Base-by-base conservation (phyloP, 2,888 invertebrate species). In the Eumerus sabulonum region DNA sequence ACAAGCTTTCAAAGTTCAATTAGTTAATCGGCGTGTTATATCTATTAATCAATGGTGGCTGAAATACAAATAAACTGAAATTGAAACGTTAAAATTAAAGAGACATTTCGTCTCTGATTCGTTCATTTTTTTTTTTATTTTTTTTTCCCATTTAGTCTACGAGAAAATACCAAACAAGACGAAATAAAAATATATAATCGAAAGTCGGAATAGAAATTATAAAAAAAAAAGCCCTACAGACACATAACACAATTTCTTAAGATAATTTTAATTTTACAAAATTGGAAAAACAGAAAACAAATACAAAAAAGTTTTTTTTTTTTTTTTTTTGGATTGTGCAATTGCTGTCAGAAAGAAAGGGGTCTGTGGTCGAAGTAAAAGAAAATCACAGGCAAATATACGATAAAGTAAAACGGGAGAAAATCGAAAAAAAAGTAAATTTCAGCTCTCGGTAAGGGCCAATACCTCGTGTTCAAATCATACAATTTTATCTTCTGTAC, bases 21-120 rank as follows among this genome's bases (percentile, higher is more conserved):
- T 47, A 63, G 17, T 13, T 11, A 48, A 64, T 16, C 17, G 59
- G 53, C 16, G 19, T n/a, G n/a, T 13, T 51, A 60, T 60, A 60
- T 14, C 36, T 53, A 62, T 17, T 56, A 63, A 56, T 62, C 48
- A 54, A 71, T 54, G 35, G 54, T 62, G 47, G 54, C 47, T n/a
- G 35, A 53, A 35, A 45, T 42, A n/a, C 62, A 47, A 27, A 18
- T 16, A 1, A 14, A 45, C 38, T 27, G 27, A 2, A 27, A 7
- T 27, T 27, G 7, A 4, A 40, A 27, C n/a, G 5, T 16, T 5
- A 9, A 35, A 68, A 18, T 54, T 35, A 62, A 47, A 48, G 68
- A 42, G 51, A 48, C 59, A 17, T 44, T 14, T 3, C 40, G 54
- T 50, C 62, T 71, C 53, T 40, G 48, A 70, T 48, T 48, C 44